These are phyloP conservation scores for Eupithecia tripunctaria DNA, from an alignment of 2,888 invertebrate genomes.

Conservation along the genomic window DNA sequence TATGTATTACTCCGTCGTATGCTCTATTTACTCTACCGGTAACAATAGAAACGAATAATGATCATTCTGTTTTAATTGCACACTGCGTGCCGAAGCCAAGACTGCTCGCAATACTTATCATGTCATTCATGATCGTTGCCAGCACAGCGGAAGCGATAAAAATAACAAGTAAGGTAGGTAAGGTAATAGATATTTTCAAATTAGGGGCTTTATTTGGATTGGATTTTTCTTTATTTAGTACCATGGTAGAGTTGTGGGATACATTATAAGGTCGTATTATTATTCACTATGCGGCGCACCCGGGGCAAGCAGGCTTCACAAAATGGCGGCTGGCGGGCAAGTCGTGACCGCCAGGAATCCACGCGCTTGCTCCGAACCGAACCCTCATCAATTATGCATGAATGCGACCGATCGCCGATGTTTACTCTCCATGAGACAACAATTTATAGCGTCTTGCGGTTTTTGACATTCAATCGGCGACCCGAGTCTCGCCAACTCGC, in stretches of 20 bases:
- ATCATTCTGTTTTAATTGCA: slow-evolving; percentile 75
- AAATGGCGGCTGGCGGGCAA: slow-evolving; percentile 80
- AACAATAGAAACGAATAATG: slow-evolving; percentile 80
- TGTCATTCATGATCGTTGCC: slow-evolving; percentile 68
- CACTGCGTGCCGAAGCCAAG: slow-evolving; percentile 65
- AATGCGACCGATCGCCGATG: slow-evolving; percentile 81
- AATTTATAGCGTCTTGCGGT: slow-evolving; percentile 82
- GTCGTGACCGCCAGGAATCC: slow-evolving; percentile 83
- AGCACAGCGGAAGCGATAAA: slow-evolving; percentile 64
- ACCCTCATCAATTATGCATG: slow-evolving; percentile 84
- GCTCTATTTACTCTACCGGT: slow-evolving; percentile 77
- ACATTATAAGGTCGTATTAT: slow-evolving; percentile 72
- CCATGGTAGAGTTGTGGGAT: slow-evolving; percentile 51
- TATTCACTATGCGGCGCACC: slow-evolving; percentile 72
- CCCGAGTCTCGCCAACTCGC: slow-evolving; percentile 57
- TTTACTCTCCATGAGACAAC: slow-evolving; percentile 82
- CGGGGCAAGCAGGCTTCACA: slow-evolving; percentile 76
- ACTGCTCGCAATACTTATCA: slow-evolving; percentile 65
- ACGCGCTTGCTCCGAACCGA: slow-evolving; percentile 75
- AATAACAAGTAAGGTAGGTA: neutral
- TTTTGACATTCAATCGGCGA: slow-evolving; percentile 79
- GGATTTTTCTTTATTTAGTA: neutral
- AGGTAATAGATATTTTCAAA: slow-evolving; percentile 55
- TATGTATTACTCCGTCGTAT: slow-evolving; percentile 73
- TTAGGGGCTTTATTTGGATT: slow-evolving; percentile 51